phyloP scores from a whole-genome alignment of 2,113 vertebrate species.

The Echinops telfairi region DNA sequence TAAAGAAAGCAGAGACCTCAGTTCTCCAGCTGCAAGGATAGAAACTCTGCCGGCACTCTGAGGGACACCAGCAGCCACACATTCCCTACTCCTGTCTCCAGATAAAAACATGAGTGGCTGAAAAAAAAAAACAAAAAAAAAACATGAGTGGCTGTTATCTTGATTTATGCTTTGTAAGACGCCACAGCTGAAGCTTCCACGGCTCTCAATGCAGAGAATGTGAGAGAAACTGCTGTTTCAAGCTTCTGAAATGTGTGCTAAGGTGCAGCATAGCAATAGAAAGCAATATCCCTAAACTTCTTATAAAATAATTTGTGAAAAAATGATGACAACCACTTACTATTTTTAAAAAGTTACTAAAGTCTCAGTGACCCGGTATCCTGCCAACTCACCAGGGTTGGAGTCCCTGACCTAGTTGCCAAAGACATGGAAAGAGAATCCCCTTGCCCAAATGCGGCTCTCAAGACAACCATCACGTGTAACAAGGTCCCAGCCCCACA shows the following conservation, averaged over 20 bases:
- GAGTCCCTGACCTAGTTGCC: too few relatives aligned
- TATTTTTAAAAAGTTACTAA: too few relatives aligned
- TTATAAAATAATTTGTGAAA: not conserved
- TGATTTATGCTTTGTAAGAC: not conserved
- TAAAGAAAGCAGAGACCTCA: not conserved
- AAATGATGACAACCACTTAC: too few relatives aligned
- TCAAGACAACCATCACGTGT: too few relatives aligned
- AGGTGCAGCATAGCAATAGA: not conserved
- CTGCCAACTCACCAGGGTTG: too few relatives aligned
- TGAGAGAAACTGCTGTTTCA: not conserved
- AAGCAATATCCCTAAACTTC: not conserved
- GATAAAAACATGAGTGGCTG: not conserved
- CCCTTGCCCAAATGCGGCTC: too few relatives aligned
- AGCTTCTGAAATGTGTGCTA: not conserved
- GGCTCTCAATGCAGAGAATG: not conserved
- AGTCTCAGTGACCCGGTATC: too few relatives aligned
- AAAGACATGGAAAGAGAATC: too few relatives aligned
- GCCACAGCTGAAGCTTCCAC: not conserved
- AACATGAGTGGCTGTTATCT: not conserved
- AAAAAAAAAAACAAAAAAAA: too few relatives aligned
- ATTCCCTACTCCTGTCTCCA: not conserved
- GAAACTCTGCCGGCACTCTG: not conserved
- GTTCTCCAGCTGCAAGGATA: not conserved
- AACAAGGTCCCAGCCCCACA: too few relatives aligned
- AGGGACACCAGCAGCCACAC: not conserved